These are phyloP conservation scores for Oryctes rhinoceros DNA, from an alignment of 1,140 invertebrate species.

Conservation along the genomic window DNA sequence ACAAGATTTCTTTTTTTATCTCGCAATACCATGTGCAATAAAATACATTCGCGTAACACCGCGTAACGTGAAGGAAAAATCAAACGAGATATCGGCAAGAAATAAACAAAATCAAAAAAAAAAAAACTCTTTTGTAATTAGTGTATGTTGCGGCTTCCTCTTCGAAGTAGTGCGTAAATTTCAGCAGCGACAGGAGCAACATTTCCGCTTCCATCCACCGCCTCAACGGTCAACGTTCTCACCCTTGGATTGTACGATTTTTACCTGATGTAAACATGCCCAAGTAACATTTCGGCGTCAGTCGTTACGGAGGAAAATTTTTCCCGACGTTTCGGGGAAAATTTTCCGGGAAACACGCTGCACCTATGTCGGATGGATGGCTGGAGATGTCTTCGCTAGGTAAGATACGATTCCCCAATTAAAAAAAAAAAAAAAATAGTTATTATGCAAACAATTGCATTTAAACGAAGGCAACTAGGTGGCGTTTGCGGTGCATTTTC, in stretches of 20 bases:
- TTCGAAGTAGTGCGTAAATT: not conserved
- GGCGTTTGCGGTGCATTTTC: conserved; percentile 14
- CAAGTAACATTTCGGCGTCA: conserved; percentile 13
- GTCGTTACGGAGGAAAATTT: conserved; percentile 14
- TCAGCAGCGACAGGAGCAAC: not conserved
- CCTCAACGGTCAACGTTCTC: no score
- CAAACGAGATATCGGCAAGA: not conserved
- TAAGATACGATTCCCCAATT: conserved; percentile 22
- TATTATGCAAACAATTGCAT: not conserved
- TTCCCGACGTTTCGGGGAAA: conserved; percentile 21
- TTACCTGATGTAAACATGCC: not conserved
- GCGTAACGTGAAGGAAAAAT: conserved; percentile 6
- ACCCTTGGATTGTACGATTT: not conserved
- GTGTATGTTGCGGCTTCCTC: not conserved
- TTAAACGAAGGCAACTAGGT: not conserved
- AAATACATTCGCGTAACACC: not conserved
- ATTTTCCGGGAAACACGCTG: conserved; percentile 22
- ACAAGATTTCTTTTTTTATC: conserved; percentile 39
- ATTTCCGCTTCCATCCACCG: not conserved
- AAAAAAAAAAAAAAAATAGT: not conserved
- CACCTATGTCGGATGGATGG: conserved; percentile 44
- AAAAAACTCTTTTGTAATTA: not conserved
- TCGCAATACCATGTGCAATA: not conserved
- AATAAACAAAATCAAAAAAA: not conserved
- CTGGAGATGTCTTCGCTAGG: conserved; percentile 49